Conservation (phyloP, 2,888 invertebrate genomes). For the Hydropsyche betteni region DNA sequence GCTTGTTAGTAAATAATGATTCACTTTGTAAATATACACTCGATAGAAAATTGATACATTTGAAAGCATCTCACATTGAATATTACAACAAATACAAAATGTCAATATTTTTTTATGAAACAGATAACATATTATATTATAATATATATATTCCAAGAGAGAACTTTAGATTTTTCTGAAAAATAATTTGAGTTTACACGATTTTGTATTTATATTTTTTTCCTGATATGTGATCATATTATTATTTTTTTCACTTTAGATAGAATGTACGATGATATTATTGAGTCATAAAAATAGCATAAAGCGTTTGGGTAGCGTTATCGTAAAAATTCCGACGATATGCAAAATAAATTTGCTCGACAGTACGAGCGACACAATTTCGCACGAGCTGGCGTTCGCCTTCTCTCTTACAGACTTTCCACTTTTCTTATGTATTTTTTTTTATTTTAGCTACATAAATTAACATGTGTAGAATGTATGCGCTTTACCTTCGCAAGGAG, state of each 20-base stretch:
- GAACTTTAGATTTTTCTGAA: no score
- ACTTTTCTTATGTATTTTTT: conserved; percentile 1
- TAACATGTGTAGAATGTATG: conserved; percentile 17
- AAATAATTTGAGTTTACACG: neutral
- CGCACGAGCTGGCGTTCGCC: conserved; percentile 10
- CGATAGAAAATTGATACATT: no score
- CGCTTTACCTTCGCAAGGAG: neutral
- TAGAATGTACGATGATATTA: conserved; percentile 21
- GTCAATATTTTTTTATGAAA: no score
- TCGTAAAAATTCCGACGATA: conserved; percentile 25
- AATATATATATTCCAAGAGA: no score
- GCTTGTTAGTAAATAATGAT: no score
- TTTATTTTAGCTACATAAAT: conserved; percentile 2
- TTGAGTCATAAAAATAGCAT: conserved; percentile 27
- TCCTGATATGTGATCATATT: neutral
- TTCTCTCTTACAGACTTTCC: conserved; percentile 18
- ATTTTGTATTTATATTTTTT: neutral
- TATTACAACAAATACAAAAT: no score
- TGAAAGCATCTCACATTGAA: no score
- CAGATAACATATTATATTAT: no score
- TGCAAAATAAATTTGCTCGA: conserved; percentile 20
- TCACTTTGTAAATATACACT: no score
- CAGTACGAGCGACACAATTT: conserved; percentile 8
- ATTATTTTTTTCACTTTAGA: conserved; percentile 22
- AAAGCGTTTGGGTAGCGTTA: conserved; percentile 13